phyloP scores from a whole-genome alignment of 2,797 vertebrate species.

The Parauchenoglanis punctatus region DNA sequence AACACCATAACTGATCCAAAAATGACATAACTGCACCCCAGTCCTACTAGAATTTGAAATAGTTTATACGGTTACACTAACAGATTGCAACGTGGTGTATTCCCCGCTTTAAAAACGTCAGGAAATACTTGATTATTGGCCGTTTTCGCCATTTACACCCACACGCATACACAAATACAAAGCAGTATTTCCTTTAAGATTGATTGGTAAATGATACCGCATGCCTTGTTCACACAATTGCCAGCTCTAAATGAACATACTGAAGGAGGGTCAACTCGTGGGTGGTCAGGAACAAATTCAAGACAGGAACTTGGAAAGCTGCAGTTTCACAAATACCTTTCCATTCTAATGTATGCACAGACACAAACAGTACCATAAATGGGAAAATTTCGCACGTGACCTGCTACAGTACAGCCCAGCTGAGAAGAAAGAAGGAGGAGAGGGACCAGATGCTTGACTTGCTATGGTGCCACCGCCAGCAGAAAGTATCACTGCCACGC shows the following conservation, averaged over 20 bases:
- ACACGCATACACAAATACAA: constrained; percentile 16
- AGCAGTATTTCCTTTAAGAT: constrained; percentile 30
- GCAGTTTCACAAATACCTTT: constrained; percentile 58
- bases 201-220: constrained; percentile 53
- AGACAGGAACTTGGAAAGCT: constrained; percentile 52
- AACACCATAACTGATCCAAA: neutral
- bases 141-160: neutral
- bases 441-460: neutral
- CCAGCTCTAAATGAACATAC: constrained; percentile 21
- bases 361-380: constrained; percentile 49
- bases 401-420: constrained; percentile 52
- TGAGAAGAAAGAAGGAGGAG: constrained; percentile 25
- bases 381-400: constrained; percentile 53
- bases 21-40: neutral
- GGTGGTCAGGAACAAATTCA: constrained; percentile 55
- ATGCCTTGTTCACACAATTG: constrained; percentile 41
- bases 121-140: constrained; percentile 25
- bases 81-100: neutral
- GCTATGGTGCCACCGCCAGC: neutral
- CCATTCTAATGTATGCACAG: constrained; percentile 54
- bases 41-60: neutral
- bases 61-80: neutral
- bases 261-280: constrained; percentile 48
- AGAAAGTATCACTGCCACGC: neutral
- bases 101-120: neutral